Conservation (phyloP, 2,888 invertebrate species). For the Yponomeuta sedellus region DNA sequence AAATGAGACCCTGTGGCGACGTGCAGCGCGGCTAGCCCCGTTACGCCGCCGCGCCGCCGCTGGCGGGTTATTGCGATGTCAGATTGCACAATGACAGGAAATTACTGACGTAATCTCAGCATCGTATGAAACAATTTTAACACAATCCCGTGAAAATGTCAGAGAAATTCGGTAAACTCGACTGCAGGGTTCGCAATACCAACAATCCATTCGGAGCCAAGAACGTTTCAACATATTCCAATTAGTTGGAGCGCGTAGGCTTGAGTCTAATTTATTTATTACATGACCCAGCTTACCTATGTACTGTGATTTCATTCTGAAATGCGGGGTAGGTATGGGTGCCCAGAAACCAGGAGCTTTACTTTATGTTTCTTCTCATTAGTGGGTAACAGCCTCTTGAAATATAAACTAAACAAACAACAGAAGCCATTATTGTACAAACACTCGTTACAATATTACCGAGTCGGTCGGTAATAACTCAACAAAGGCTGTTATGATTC, state of each 20-base stretch:
- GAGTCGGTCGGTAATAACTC: background rate
- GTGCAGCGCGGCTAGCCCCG: background rate
- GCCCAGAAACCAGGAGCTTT: background rate
- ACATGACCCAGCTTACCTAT: conserved; percentile 9
- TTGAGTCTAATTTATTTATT: conserved; percentile 16
- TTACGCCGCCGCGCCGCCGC: background rate
- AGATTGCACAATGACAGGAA: conserved; percentile 34
- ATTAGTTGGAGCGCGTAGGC: conserved; percentile 14
- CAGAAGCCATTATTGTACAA: background rate
- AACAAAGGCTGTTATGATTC: background rate
- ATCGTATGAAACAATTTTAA: conserved; percentile 23
- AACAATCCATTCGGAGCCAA: conserved; percentile 10
- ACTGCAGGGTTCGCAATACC: background rate
- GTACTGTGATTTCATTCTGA: conserved; percentile 4
- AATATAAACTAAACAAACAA: background rate
- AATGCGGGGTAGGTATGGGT: conserved; percentile 1
- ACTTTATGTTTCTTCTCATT: background rate
- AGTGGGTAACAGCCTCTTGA: background rate
- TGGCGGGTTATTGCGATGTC: conserved; percentile 22
- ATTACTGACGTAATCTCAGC: conserved; percentile 39
- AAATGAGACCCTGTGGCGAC: conserved; percentile 15
- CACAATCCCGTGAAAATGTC: background rate
- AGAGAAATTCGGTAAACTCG: background rate
- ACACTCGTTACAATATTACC: background rate
- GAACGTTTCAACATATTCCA: conserved; percentile 15